phyloP scores from a whole-genome alignment of 30 jellyfish, hydroid and myxozoan species.

The Aurelia aurita region DNA sequence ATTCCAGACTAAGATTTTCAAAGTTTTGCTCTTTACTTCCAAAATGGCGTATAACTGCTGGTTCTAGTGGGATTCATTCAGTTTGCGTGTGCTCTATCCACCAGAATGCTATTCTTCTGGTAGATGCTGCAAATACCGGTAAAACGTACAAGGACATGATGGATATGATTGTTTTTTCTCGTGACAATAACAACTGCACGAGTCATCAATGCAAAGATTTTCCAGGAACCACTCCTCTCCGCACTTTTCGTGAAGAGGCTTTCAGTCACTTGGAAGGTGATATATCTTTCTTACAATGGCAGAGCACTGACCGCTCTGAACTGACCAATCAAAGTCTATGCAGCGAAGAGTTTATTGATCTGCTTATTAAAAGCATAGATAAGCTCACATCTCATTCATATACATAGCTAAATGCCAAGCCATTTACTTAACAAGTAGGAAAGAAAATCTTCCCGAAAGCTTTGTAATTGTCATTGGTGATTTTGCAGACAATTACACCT shows the following conservation, averaged over 20 bases:
- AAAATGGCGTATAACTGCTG: slow-evolving; percentile 72
- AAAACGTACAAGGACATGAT: too few species aligned
- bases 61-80: slow-evolving; percentile 72
- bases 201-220: background rate
- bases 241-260: background rate
- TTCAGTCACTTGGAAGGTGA: slow-evolving; percentile 1
- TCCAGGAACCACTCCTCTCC: background rate
- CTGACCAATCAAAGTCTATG: too few species aligned
- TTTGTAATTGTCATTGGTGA: background rate
- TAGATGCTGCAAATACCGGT: too few species aligned
- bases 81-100: too few species aligned
- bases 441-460: background rate
- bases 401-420: background rate
- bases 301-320: too few species aligned
- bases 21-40: slow-evolving; percentile 73
- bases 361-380: slow-evolving; percentile 1
- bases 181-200: too few species aligned
- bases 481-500: too few species aligned
- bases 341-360: too few species aligned
- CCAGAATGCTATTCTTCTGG: too few species aligned
- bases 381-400: background rate
- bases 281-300: too few species aligned
- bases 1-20: slow-evolving; percentile 61
- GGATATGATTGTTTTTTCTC: too few species aligned
- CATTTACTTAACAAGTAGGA: background rate